These are phyloP conservation scores for Aphelocoma coerulescens DNA, from an alignment of 2,113 vertebrate species.

Conservation along the genomic window DNA sequence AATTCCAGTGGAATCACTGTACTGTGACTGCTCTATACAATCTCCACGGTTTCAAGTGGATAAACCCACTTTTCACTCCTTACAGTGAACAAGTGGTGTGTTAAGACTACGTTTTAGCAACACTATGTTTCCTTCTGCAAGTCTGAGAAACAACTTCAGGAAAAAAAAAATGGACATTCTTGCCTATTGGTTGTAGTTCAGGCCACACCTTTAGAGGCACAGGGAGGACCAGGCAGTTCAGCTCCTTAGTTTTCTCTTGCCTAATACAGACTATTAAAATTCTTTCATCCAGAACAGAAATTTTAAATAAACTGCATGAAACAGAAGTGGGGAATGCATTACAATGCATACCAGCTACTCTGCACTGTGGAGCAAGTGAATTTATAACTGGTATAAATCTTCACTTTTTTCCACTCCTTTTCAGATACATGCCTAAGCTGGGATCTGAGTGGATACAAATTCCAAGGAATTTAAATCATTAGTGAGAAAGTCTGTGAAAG, in stretches of 20 bases:
- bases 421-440: neutral
- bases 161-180: neutral
- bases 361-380: constrained; percentile 1
- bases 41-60: neutral
- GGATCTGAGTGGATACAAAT: neutral
- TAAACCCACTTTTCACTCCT: neutral
- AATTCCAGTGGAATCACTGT: neutral
- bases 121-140: neutral
- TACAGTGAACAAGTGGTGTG: neutral
- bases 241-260: neutral
- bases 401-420: neutral
- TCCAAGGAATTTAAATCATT: neutral
- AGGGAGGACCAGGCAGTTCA: neutral
- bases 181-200: neutral
- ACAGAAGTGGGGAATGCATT: neutral
- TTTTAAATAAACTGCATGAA: neutral
- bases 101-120: neutral
- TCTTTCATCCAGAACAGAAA: neutral
- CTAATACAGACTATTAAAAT: neutral
- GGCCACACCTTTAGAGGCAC: neutral
- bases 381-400: neutral
- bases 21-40: neutral
- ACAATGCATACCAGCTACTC: neutral
- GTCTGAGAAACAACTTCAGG: neutral
- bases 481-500: neutral